Percentiles rank a stretch among this genome's conserved stretches.
These are phyloP conservation scores for Zeuzera pyrina DNA, from an alignment of 2,888 invertebrate species.

Conservation along the genomic window DNA sequence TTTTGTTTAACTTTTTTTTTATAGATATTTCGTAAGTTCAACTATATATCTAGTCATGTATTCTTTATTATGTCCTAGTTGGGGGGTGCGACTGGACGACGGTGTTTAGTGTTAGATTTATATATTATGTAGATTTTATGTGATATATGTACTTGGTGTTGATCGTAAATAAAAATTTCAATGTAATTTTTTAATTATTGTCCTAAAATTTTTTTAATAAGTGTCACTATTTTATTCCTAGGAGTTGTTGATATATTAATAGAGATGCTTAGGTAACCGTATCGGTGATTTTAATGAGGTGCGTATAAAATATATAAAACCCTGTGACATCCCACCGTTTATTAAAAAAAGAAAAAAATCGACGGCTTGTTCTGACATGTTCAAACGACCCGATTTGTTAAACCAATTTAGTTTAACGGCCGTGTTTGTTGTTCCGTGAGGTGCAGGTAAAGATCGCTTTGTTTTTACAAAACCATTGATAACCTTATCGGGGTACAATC, in stretches of 20 bases:
- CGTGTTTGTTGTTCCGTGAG: too few relatives aligned
- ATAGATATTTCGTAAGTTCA: too few relatives aligned
- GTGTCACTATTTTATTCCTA: too few relatives aligned
- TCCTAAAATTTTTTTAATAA: too few relatives aligned
- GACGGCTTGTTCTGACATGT: conserved; percentile 64
- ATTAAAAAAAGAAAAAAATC: conserved; percentile 47
- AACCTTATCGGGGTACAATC: conserved; percentile 33
- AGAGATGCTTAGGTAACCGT: conserved; percentile 35
- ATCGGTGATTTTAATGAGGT: conserved; percentile 52
- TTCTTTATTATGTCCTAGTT: too few relatives aligned
- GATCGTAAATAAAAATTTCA: background rate
- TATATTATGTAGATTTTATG: too few relatives aligned
- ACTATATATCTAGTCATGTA: too few relatives aligned
- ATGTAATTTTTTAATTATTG: background rate
- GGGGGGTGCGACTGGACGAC: too few relatives aligned
- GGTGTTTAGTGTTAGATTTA: too few relatives aligned
- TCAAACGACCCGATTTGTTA: conserved; percentile 57
- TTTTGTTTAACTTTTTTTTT: too few relatives aligned
- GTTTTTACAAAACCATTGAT: conserved; percentile 55
- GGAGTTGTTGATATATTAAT: conserved; percentile 49
- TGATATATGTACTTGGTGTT: background rate
- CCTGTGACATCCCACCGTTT: conserved; percentile 52
- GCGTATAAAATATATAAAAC: conserved; percentile 62
- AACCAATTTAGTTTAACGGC: conserved; percentile 38
- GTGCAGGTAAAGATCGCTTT: conserved; percentile 40